Evolutionary conservation across 2,113 vertebrate genomes (phyloP).

Genomic region (Serinus canaria): DNA sequence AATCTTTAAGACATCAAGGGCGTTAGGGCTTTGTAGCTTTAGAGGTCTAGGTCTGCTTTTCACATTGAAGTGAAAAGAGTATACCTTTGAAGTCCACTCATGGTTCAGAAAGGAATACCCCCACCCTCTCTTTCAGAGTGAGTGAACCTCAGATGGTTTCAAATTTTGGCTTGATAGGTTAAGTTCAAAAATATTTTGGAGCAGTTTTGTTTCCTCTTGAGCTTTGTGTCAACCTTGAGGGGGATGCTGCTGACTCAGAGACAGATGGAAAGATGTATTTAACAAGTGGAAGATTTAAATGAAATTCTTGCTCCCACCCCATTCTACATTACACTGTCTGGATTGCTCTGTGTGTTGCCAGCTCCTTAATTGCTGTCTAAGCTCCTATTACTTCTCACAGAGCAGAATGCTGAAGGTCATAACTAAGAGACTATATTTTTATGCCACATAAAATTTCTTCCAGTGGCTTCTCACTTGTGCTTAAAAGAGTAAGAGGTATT

Average conservation of each 20-base stretch:
- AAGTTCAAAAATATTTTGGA: background rate
- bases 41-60: conserved; percentile 37
- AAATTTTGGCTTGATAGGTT: background rate
- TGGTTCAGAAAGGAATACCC: background rate
- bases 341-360: background rate
- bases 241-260: conserved; percentile 10
- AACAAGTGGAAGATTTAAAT: background rate
- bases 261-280: conserved; percentile 3
- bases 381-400: background rate
- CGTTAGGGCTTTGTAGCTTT: background rate
- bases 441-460: background rate
- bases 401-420: background rate
- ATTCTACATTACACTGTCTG: background rate
- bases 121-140: background rate
- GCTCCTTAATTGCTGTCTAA: background rate
- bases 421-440: background rate
- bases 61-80: background rate
- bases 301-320: background rate
- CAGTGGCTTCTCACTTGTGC: background rate
- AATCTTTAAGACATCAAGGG: conserved; percentile 52
- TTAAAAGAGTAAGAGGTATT: background rate
- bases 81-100: conserved; percentile 9
- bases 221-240: background rate
- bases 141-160: background rate
- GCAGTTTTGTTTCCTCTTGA: background rate